Percentiles rank a stretch among this genome's conserved stretches.
These are phyloP conservation scores for Clarias gariepinus DNA, from an alignment of 2,113 vertebrate species.

Conservation along the genomic window DNA sequence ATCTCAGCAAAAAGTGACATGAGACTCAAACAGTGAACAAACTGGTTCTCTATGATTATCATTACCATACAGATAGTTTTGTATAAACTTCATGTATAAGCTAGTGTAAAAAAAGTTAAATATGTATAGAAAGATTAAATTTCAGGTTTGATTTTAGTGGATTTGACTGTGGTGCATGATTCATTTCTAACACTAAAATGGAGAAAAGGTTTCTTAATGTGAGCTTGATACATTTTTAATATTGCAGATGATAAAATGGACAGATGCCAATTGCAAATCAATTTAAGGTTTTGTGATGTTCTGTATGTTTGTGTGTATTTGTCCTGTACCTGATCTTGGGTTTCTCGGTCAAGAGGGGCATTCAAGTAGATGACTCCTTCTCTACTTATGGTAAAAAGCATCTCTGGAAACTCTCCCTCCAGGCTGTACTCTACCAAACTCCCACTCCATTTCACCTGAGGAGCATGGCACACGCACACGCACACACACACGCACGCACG, in stretches of 20 bases:
- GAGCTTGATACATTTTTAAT: not conserved
- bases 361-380: conserved; percentile 76
- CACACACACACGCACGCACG: conserved; percentile 11
- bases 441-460: conserved; percentile 77
- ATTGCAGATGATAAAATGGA: no score
- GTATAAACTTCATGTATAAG: not conserved
- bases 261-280: not conserved
- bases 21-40: not conserved
- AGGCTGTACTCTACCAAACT: conserved; percentile 71
- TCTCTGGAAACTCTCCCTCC: conserved; percentile 73
- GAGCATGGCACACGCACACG: conserved; percentile 45
- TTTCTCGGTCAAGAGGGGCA: conserved; percentile 76
- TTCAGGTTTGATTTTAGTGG: not conserved
- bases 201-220: not conserved
- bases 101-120: not conserved
- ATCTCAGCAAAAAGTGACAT: no score
- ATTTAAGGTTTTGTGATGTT: no score
- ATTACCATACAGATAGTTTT: not conserved
- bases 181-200: not conserved
- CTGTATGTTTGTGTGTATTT: not conserved
- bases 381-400: conserved; percentile 73
- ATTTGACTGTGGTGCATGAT: not conserved
- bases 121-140: not conserved
- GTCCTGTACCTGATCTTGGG: conserved; percentile 73
- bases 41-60: not conserved